These are phyloP conservation scores for Gracilinanus agilis DNA, from an alignment of 2,113 vertebrate species.

Conservation along the genomic window DNA sequence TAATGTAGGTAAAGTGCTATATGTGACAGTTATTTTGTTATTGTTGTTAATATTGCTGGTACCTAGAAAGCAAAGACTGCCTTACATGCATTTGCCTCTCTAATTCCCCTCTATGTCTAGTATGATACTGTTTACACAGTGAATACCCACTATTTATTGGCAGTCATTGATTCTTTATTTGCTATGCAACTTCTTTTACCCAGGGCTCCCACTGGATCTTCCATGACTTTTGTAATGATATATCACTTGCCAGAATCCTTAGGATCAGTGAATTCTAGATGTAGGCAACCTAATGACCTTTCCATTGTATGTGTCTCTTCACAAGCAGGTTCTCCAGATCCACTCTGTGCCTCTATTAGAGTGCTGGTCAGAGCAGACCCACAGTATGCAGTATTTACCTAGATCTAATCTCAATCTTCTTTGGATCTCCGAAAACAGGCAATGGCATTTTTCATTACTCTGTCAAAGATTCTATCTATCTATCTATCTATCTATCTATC, in stretches of 20 bases:
- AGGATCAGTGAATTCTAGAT: background rate
- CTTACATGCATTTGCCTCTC: background rate
- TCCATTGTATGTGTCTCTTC: background rate
- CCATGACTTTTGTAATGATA: background rate
- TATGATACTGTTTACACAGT: background rate
- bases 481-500: no score
- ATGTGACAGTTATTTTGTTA: background rate
- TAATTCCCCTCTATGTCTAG: background rate
- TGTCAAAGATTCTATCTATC: background rate
- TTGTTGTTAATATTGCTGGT: background rate
- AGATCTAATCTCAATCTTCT: background rate
- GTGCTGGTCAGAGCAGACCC: background rate
- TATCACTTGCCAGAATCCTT: background rate
- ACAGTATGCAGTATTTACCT: background rate
- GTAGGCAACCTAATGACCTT: background rate
- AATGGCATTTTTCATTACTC: background rate
- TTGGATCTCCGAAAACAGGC: background rate
- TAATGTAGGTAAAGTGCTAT: background rate
- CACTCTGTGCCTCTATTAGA: background rate
- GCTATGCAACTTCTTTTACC: background rate
- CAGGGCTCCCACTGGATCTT: background rate
- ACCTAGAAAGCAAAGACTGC: background rate
- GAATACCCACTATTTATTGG: background rate
- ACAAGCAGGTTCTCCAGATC: background rate
- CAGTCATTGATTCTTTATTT: background rate